Conservation (phyloP, 2,113 vertebrate species). For the Seriola aureovittata region DNA sequence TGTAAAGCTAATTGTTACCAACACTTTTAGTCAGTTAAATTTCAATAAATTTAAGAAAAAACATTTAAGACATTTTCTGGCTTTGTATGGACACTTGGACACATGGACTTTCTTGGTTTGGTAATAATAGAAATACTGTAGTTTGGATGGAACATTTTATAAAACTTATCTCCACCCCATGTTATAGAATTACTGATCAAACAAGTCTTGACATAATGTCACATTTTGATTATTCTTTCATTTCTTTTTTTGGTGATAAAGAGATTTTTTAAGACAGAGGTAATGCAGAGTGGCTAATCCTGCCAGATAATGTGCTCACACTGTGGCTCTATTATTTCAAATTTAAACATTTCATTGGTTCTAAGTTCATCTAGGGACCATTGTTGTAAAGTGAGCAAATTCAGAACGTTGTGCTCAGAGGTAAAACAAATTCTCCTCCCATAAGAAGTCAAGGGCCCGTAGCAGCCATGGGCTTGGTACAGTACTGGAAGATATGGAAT, state of each 20-base stretch:
- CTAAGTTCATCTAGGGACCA: neutral
- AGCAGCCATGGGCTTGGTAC: neutral
- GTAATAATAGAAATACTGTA: neutral
- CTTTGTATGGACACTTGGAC: neutral
- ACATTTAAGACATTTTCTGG: neutral
- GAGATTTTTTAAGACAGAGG: neutral
- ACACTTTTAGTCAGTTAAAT: neutral
- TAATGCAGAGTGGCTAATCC: neutral
- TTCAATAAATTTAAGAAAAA: neutral
- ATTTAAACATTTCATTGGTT: neutral
- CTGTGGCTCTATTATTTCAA: neutral
- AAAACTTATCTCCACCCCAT: neutral
- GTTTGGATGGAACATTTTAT: neutral
- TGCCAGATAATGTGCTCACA: neutral
- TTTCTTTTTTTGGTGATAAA: conserved; percentile 10
- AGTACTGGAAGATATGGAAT: conserved; percentile 55
- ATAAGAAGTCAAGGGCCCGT: neutral
- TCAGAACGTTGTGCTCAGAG: neutral
- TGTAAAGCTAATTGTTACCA: neutral
- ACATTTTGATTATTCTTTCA: neutral
- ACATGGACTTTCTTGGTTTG: neutral
- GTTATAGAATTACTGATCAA: neutral
- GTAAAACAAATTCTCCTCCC: neutral
- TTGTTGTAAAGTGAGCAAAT: neutral
- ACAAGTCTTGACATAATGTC: neutral